Evolutionary conservation across 2,113 vertebrate species (phyloP).

Genomic region (Hirundichthys speculiger): DNA sequence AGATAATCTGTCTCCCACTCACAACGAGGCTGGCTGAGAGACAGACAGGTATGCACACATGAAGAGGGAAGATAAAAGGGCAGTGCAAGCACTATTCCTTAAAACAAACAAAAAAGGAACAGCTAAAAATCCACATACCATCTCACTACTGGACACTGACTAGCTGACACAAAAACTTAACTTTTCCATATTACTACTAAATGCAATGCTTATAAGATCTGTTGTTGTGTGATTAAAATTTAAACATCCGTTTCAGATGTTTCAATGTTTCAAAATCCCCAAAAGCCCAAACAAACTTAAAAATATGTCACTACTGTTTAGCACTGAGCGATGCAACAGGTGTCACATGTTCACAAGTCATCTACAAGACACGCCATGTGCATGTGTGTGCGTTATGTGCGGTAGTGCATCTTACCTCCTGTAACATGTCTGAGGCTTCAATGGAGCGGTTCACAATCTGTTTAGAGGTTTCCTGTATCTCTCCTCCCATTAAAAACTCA

Average conservation of each 20-base stretch:
- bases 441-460: conserved; percentile 88
- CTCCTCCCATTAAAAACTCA: conserved; percentile 96
- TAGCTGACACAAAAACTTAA: conserved; percentile 25
- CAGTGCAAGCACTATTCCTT: conserved; percentile 30
- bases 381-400: conserved; percentile 1
- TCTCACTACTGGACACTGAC: conserved; percentile 35
- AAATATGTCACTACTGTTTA: conserved; percentile 12
- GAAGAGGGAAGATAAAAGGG: conserved; percentile 14
- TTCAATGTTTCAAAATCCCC: background rate
- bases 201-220: conserved; percentile 12
- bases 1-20: conserved; percentile 60
- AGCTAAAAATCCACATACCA: conserved; percentile 37
- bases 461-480: conserved; percentile 98
- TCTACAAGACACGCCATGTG: conserved; percentile 1
- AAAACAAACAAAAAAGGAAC: conserved; percentile 13
- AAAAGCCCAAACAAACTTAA: conserved; percentile 5
- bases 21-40: conserved; percentile 36
- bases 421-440: conserved; percentile 95
- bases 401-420: conserved; percentile 87
- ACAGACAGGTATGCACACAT: conserved; percentile 32
- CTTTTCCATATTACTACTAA: conserved; percentile 14
- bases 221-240: background rate
- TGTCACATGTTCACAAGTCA: conserved; percentile 33
- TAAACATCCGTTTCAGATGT: background rate
- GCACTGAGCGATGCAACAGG: conserved; percentile 33